phyloP scores from a whole-genome alignment of 2,797 vertebrate genomes.

The Dipus sagitta region DNA sequence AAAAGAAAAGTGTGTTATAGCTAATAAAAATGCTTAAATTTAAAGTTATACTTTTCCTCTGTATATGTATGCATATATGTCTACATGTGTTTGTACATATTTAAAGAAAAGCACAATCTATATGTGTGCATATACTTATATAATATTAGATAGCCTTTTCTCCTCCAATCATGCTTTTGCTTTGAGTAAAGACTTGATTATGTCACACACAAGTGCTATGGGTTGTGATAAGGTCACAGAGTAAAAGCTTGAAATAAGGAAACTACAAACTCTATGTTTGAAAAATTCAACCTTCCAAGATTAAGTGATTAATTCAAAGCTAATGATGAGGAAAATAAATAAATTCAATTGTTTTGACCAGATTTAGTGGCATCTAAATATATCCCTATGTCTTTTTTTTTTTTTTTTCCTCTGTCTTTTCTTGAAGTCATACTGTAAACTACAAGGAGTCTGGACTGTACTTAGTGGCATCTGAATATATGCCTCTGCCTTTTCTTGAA shows the following conservation, averaged over 20 bases:
- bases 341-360: neutral
- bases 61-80: neutral
- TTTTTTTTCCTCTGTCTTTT: neutral
- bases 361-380: neutral
- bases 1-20: neutral
- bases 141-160: neutral
- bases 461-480: neutral
- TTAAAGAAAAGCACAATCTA: neutral
- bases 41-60: neutral
- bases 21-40: neutral
- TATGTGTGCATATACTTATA: rapidly evolving
- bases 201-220: neutral
- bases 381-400: neutral
- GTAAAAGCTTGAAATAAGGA: neutral
- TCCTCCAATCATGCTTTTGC: neutral
- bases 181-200: neutral
- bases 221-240: conserved; percentile 2
- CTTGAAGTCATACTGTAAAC: neutral
- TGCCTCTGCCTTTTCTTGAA: conserved; percentile 35
- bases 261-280: neutral
- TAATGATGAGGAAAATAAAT: neutral
- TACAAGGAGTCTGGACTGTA: neutral
- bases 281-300: neutral
- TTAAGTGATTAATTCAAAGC: conserved; percentile 35
- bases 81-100: too few relatives aligned